These are phyloP conservation scores for Botrylloides violaceus DNA, from an alignment of 23 tunicate species.

Conservation along the genomic window DNA sequence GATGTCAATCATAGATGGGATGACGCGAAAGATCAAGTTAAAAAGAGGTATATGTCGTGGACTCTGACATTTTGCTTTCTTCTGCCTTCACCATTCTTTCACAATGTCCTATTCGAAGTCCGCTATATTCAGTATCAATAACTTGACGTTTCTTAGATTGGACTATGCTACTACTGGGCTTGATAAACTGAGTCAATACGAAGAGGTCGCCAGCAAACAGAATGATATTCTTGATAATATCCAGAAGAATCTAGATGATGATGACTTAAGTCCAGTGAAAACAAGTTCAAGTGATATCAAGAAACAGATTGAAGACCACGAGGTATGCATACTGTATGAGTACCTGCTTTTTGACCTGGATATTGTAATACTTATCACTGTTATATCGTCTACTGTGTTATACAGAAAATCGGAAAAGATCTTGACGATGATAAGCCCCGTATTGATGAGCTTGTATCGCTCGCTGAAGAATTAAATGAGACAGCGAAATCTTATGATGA, in stretches of 20 bases:
- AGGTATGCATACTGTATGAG: slow-evolving; percentile 24
- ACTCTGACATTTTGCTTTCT: no score
- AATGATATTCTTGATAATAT: slow-evolving; percentile 35
- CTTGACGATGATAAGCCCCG: slow-evolving; percentile 22
- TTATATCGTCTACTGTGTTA: not conserved
- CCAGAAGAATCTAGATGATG: slow-evolving; percentile 26
- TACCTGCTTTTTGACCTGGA: not conserved
- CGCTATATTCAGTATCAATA: not conserved
- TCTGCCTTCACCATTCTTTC: not conserved
- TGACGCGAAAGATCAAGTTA: slow-evolving; percentile 50
- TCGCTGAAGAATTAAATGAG: slow-evolving; percentile 54
- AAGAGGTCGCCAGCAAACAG: slow-evolving; percentile 33
- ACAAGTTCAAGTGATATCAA: slow-evolving; percentile 31
- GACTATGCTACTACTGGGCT: slow-evolving; percentile 29
- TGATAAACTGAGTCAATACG: slow-evolving; percentile 32
- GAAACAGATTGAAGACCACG: slow-evolving; percentile 48
- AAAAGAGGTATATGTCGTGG: slow-evolving; percentile 63
- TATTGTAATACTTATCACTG: not conserved
- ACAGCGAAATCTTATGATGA: slow-evolving; percentile 65
- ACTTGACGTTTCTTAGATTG: slow-evolving; percentile 31
- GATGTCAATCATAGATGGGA: slow-evolving; percentile 66
- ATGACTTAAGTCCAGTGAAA: slow-evolving; percentile 18
- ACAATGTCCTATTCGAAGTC: not conserved
- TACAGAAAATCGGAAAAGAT: slow-evolving; percentile 17
- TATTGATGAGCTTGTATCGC: slow-evolving; percentile 28